Conservation (phyloP, 1,140 invertebrate species). For the Hermatobates lingyangjiaoensis region DNA sequence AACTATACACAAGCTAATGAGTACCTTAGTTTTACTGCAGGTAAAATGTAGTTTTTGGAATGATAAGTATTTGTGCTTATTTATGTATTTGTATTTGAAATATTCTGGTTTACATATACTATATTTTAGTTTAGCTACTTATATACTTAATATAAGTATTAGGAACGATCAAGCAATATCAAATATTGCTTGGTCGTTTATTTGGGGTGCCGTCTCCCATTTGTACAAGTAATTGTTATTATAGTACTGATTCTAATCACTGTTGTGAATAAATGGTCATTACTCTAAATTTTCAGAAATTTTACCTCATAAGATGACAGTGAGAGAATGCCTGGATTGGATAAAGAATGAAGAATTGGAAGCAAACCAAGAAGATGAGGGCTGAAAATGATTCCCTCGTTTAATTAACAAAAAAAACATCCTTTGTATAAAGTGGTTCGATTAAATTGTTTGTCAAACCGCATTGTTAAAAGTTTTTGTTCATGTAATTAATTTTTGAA, state of each 20-base stretch:
- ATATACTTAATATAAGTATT: background rate
- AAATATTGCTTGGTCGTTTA: background rate
- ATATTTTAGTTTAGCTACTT: background rate
- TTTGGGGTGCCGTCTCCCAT: constrained; percentile 3
- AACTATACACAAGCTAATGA: constrained; percentile 41
- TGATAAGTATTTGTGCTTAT: background rate
- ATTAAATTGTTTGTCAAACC: too few relatives aligned
- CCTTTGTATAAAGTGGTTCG: too few relatives aligned
- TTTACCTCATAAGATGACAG: constrained; percentile 48
- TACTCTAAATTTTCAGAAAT: constrained; percentile 29
- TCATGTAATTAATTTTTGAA: too few relatives aligned
- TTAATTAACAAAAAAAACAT: too few relatives aligned
- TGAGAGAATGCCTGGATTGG: constrained; percentile 36
- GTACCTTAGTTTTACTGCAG: constrained; percentile 41
- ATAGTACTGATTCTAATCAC: background rate
- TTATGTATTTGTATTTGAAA: background rate
- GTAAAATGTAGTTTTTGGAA: constrained; percentile 14
- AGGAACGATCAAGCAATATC: too few relatives aligned
- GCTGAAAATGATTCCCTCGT: too few relatives aligned
- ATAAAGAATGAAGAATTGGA: constrained; percentile 36
- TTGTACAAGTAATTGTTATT: background rate
- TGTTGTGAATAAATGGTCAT: background rate
- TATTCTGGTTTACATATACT: background rate
- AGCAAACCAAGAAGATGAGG: too few relatives aligned
- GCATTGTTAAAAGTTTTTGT: too few relatives aligned